Conservation (phyloP, 23 tunicate species). For the Oikopleura albicans region DNA sequence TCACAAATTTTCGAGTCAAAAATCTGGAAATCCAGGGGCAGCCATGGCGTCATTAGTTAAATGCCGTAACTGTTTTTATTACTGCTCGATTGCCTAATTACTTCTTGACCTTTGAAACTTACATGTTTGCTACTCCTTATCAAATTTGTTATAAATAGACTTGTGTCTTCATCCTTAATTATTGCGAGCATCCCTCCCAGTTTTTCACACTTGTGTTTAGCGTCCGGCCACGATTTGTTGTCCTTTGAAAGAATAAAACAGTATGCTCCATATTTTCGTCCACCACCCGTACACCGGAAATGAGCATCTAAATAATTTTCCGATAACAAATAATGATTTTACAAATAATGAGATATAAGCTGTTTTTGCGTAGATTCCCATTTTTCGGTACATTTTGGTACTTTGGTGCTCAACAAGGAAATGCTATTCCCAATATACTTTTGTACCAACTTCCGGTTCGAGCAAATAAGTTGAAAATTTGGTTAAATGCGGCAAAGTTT, state of each 20-base stretch:
- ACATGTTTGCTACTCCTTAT: not conserved
- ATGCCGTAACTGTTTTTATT: no score
- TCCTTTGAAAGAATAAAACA: not conserved
- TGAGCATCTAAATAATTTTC: not conserved
- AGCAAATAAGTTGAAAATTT: no score
- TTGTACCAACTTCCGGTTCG: no score
- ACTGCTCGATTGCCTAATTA: no score
- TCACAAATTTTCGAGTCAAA: no score
- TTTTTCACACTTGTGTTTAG: not conserved
- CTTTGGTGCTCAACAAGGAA: no score
- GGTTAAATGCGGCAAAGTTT: not conserved
- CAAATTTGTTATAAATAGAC: not conserved
- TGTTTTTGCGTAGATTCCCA: no score
- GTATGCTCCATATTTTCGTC: not conserved
- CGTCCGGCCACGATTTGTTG: not conserved
- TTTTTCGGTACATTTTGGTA: not conserved
- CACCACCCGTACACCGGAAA: not conserved
- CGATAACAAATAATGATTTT: not conserved
- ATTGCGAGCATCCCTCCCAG: not conserved
- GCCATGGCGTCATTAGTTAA: no score
- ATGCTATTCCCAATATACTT: no score
- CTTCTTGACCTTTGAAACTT: no score
- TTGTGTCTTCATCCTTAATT: slow-evolving; percentile 1
- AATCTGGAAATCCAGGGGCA: no score
- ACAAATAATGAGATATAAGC: no score